Base-by-base conservation (phyloP, 2,888 invertebrate genomes). In the Volucella bombylans region DNA sequence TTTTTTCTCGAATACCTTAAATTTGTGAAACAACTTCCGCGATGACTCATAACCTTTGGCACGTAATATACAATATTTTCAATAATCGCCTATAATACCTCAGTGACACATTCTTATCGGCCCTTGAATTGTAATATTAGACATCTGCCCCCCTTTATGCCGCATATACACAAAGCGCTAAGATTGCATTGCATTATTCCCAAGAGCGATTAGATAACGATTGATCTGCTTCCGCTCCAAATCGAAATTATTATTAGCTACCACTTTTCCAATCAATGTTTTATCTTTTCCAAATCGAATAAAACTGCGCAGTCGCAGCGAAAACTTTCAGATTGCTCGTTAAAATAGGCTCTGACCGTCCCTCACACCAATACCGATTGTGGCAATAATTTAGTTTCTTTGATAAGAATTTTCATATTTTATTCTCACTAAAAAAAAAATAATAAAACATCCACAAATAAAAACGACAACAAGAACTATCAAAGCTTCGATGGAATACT, bases 201-300 rank as follows among this genome's bases (percentile, higher is more conserved):
- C 47, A 47, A 50, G 61, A 67, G 12, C 38, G 65, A 67, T 72
- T 61, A 77, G 82, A 77, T 77, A 83, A 69, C 64, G 39, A 64
- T 78, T 73, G 68, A 78, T 73, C 68, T 68, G 45, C 62, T 61
- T 72, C 62, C 57, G 47, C 23, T 47, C 23, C 23, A 18, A 38
- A 23, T 49, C 23, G n/a, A 55, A 31, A 64, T 62, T 54, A 64
- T 15, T 14, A 15, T 55, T 23, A 23, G 41, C 47, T 59, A 4
- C 23, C 4, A 23, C 3, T 23, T 23, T 18, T n/a, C 50, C 50
- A 61, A 43, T 50, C 71, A 61, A 31, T 31, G 9, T 8, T 41
- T 18, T 23, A 23, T 23, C 23, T 12, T 39, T n/a, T 14, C 52
- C 4, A 55, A 57, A 57, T 11, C 41, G 31, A 43, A 41, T 47